A percentile compares a stretch with the other conserved stretches of the same genome.
These are phyloP conservation scores for Melanostigma gelatinosum DNA, from an alignment of 2,113 vertebrate genomes.

Conservation along the genomic window DNA sequence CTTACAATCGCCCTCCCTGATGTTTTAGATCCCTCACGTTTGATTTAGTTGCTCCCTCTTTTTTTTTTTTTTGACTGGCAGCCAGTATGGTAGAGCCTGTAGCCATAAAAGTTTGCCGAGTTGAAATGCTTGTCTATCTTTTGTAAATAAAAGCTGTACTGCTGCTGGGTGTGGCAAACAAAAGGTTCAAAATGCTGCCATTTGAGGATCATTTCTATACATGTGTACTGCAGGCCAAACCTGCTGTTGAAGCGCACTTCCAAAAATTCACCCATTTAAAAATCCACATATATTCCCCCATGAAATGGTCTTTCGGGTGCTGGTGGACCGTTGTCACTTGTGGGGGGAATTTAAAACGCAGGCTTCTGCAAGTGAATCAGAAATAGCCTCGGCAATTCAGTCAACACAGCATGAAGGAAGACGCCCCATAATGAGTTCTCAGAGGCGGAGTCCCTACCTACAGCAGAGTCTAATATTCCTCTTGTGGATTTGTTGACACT, in stretches of 20 bases:
- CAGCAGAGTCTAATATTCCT: slow-evolving; percentile 71
- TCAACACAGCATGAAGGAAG: slow-evolving; percentile 66
- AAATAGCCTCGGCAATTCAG: slow-evolving; percentile 62
- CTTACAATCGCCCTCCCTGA: slow-evolving; percentile 40
- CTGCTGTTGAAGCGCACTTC: slow-evolving; percentile 20
- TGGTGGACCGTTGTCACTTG: slow-evolving; percentile 48
- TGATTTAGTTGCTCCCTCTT: slow-evolving; percentile 59
- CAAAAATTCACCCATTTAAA: slow-evolving; percentile 31
- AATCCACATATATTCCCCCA: slow-evolving; percentile 31
- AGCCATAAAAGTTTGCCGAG: slow-evolving; percentile 51
- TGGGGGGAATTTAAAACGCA: slow-evolving; percentile 46
- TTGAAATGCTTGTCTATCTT: slow-evolving; percentile 38
- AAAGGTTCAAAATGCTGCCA: neutral
- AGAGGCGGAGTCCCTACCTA: slow-evolving; percentile 69
- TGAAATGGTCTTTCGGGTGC: slow-evolving; percentile 36
- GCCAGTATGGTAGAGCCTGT: slow-evolving; percentile 49
- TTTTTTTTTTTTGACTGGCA: slow-evolving; percentile 37
- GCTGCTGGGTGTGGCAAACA: slow-evolving; percentile 18
- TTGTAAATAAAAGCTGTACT: slow-evolving; percentile 62
- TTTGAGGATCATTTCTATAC: slow-evolving; percentile 14
- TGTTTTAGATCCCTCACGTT: slow-evolving; percentile 63
- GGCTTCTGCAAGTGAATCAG: slow-evolving; percentile 55
- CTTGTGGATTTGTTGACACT: slow-evolving; percentile 77
- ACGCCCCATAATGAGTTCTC: slow-evolving; percentile 72
- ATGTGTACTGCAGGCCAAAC: slow-evolving; percentile 15